phyloP scores from a whole-genome alignment of 2,888 invertebrate species.

The Drymonia ruficornis region DNA sequence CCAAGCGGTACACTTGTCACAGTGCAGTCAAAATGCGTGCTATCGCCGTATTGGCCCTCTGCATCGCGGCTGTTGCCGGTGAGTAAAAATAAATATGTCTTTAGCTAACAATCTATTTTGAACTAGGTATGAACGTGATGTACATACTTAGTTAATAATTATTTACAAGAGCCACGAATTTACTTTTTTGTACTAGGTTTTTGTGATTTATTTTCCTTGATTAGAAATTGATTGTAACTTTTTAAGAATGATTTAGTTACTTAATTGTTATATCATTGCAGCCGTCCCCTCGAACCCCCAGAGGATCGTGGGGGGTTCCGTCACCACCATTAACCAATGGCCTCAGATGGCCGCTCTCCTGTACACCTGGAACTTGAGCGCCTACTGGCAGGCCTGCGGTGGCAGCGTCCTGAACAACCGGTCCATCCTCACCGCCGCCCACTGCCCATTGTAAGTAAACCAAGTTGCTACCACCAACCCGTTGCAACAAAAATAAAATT shows the following conservation, averaged over 20 bases:
- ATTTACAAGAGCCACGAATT: background rate
- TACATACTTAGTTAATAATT: no score
- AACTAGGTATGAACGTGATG: no score
- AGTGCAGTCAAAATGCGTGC: background rate
- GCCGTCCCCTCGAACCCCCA: constrained; percentile 21
- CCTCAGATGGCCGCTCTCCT: constrained; percentile 32
- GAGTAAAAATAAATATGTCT: no score
- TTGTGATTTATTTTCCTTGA: no score
- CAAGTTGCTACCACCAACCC: no score
- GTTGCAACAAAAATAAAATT: no score
- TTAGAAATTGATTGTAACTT: no score
- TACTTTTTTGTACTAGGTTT: background rate
- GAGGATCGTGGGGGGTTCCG: constrained; percentile 38
- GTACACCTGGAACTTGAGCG: constrained; percentile 20
- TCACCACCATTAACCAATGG: constrained; percentile 28
- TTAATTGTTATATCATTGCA: constrained; percentile 13
- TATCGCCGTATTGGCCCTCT: background rate
- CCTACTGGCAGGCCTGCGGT: constrained; percentile 38
- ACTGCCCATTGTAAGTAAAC: constrained; percentile 20
- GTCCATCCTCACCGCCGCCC: constrained; percentile 40
- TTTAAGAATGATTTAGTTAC: no score
- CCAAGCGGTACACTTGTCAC: background rate
- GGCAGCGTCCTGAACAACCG: constrained; percentile 42
- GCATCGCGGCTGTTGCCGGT: background rate
- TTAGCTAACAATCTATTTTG: no score